Evolutionary conservation across 92 coral and sea anemone species (phyloP).

Genomic region (Porites evermanni): DNA sequence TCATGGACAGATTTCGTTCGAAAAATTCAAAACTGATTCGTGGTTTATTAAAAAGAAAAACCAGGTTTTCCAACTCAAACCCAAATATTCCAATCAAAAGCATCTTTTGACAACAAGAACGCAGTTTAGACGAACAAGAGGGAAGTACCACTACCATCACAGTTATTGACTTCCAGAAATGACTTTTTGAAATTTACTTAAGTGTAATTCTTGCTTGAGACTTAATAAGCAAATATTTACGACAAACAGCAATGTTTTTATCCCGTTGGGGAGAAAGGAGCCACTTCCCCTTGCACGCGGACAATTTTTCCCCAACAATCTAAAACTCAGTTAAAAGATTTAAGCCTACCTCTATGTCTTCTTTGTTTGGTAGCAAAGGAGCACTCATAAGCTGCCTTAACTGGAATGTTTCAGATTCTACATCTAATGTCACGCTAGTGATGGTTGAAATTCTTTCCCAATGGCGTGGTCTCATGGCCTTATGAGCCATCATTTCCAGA

Average conservation of each 20-base stretch:
- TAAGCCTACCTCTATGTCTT: constrained; percentile 90
- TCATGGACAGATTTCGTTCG: too few relatives aligned
- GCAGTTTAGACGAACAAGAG: neutral
- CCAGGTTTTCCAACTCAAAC: too few relatives aligned
- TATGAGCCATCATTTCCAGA: constrained; percentile 99
- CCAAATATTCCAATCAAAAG: neutral
- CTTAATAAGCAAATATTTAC: neutral
- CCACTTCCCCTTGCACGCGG: too few relatives aligned
- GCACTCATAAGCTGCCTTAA: constrained; percentile 98
- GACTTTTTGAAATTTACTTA: neutral
- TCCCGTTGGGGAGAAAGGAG: neutral
- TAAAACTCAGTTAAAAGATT: too few relatives aligned
- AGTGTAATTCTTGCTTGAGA: neutral
- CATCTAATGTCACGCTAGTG: constrained; percentile 87
- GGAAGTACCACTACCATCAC: neutral
- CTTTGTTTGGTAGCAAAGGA: constrained; percentile 94
- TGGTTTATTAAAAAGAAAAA: too few relatives aligned
- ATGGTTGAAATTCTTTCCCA: constrained; percentile 96
- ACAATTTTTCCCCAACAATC: too few relatives aligned
- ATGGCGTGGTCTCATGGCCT: constrained; percentile 96
- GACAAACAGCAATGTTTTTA: neutral
- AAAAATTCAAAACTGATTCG: too few relatives aligned
- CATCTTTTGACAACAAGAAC: neutral
- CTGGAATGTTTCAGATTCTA: constrained; percentile 97
- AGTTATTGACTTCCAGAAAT: neutral